Evolutionary conservation across 2,888 invertebrate genomes (phyloP).

Genomic region (Sarcophaga subvicina): DNA sequence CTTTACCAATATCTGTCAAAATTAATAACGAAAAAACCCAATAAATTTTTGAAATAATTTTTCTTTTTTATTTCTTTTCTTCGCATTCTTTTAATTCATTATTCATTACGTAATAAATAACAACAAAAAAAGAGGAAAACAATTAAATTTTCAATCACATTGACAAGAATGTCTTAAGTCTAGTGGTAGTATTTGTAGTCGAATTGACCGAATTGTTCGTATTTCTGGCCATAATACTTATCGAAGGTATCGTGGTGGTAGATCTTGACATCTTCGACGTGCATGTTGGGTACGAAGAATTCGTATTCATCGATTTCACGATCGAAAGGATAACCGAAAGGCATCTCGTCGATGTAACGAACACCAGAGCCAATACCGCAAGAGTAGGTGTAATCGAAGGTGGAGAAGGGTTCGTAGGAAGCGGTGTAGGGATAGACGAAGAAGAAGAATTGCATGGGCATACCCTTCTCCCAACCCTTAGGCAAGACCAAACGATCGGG

Average conservation of each 20-base stretch:
- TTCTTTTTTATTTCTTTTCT: neutral
- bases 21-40: too few relatives aligned
- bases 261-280: slow-evolving; percentile 84
- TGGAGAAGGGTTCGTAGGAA: slow-evolving; percentile 76
- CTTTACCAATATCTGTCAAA: too few relatives aligned
- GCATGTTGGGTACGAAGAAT: slow-evolving; percentile 85
- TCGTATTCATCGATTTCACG: slow-evolving; percentile 84
- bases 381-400: slow-evolving; percentile 81
- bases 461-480: slow-evolving; percentile 84
- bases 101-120: neutral
- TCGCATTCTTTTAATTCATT: neutral
- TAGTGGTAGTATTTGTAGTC: slow-evolving; percentile 80
- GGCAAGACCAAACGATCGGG: slow-evolving; percentile 85
- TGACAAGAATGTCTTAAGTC: neutral
- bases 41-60: too few relatives aligned
- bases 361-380: slow-evolving; percentile 83
- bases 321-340: slow-evolving; percentile 89
- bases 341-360: slow-evolving; percentile 83
- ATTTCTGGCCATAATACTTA: slow-evolving; percentile 76
- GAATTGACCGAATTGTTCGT: slow-evolving; percentile 76
- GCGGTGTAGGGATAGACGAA: slow-evolving; percentile 82
- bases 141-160: neutral
- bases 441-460: slow-evolving; percentile 85
- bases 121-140: neutral
- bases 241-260: slow-evolving; percentile 75